A percentile compares a stretch with the other conserved stretches of the same genome.
These are phyloP conservation scores for Eupithecia inturbata DNA, from an alignment of 2,888 invertebrate genomes.

Conservation along the genomic window DNA sequence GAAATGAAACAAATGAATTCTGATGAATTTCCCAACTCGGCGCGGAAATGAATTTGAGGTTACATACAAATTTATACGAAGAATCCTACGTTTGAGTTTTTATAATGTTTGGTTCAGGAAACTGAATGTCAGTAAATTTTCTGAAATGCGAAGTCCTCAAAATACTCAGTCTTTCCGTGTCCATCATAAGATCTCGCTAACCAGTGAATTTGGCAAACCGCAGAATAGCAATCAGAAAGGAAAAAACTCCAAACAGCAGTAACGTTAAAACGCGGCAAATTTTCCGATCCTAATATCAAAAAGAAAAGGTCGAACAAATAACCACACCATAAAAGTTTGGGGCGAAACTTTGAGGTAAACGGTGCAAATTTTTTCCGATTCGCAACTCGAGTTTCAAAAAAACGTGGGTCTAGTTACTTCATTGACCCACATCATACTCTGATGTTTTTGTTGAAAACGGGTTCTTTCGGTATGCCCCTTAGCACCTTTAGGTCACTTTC, in stretches of 20 bases:
- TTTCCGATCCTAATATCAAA: slow-evolving; percentile 14
- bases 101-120: too few species aligned
- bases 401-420: slow-evolving; percentile 23
- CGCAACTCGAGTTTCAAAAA: slow-evolving; percentile 21
- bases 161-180: neutral
- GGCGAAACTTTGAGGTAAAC: slow-evolving; percentile 30
- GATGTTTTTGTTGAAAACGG: slow-evolving; percentile 39
- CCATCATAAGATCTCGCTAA: neutral
- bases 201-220: neutral
- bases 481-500: neutral
- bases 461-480: slow-evolving; percentile 18
- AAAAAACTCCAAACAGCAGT: neutral
- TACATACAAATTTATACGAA: too few species aligned
- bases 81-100: neutral
- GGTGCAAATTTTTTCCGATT: slow-evolving; percentile 28
- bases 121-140: neutral
- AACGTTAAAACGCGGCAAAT: slow-evolving; percentile 3
- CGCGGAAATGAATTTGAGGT: too few species aligned
- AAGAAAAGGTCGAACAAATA: slow-evolving; percentile 26
- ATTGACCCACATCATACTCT: slow-evolving; percentile 40
- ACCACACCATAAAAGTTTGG: slow-evolving; percentile 28
- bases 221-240: neutral
- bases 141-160: neutral
- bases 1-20: neutral
- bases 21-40: too few species aligned